A percentile compares a stretch with the other conserved stretches of the same genome.
Evolutionary conservation across 1,140 invertebrate species (phyloP).

Genomic region (Philaenus spumarius): DNA sequence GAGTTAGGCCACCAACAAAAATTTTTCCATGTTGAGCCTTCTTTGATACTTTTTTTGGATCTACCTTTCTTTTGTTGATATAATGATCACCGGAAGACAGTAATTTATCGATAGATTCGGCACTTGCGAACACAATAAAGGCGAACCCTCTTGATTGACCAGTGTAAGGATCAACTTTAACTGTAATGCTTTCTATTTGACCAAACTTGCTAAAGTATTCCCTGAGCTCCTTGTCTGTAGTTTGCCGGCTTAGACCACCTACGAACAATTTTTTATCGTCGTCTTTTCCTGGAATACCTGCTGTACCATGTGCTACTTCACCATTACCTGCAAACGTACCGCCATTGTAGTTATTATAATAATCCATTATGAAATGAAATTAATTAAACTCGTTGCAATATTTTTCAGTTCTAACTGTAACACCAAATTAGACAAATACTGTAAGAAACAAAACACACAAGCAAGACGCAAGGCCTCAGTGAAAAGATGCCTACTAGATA

Average conservation of each 20-base stretch:
- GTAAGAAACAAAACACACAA: too few species aligned
- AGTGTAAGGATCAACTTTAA: conserved; percentile 56
- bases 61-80: conserved; percentile 57
- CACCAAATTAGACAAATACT: too few species aligned
- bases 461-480: too few species aligned
- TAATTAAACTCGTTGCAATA: too few species aligned
- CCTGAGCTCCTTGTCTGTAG: conserved; percentile 47
- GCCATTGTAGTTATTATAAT: too few species aligned
- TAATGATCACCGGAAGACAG: conserved; percentile 32
- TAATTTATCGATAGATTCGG: conserved; percentile 47
- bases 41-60: conserved; percentile 54
- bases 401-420: too few species aligned
- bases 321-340: too few species aligned
- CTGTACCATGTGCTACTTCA: too few species aligned
- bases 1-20: conserved; percentile 57
- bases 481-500: too few species aligned
- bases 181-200: conserved; percentile 52
- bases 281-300: conserved; percentile 39
- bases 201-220: conserved; percentile 57
- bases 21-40: conserved; percentile 54
- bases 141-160: conserved; percentile 58
- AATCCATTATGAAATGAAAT: too few species aligned
- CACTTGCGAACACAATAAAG: conserved; percentile 57
- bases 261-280: conserved; percentile 47
- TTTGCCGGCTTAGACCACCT: conserved; percentile 43